phyloP scores from a whole-genome alignment of 2,888 invertebrate species.

The Chelonus formosanus region DNA sequence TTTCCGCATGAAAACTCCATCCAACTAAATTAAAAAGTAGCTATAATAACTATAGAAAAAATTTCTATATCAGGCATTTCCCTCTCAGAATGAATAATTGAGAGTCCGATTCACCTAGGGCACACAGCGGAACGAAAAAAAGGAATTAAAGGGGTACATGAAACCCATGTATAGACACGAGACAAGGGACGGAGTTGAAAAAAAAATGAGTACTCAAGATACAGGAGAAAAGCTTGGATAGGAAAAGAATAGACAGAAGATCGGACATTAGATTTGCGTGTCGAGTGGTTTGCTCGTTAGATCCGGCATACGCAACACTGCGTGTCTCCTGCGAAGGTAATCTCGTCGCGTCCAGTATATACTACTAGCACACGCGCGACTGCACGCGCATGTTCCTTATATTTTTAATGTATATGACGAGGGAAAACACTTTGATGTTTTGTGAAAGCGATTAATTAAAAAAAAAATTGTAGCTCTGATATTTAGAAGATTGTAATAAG shows the following conservation, averaged over 20 bases:
- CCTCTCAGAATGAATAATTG: neutral
- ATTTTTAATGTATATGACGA: slow-evolving; percentile 8
- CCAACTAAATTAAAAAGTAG: too few relatives aligned
- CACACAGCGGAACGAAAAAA: slow-evolving; percentile 4
- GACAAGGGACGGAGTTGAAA: slow-evolving; percentile 23
- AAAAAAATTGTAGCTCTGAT: slow-evolving; percentile 13
- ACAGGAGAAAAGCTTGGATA: slow-evolving; percentile 23
- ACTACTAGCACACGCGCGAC: slow-evolving; percentile 29
- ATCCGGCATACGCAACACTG: slow-evolving; percentile 60
- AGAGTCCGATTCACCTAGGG: neutral
- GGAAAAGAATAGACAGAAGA: slow-evolving; percentile 32
- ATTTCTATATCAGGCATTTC: too few relatives aligned
- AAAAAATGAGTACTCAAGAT: slow-evolving; percentile 14
- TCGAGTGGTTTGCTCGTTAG: slow-evolving; percentile 55
- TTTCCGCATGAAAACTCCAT: too few relatives aligned
- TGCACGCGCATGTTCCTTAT: slow-evolving; percentile 24
- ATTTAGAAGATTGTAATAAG: neutral
- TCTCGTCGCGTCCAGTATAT: slow-evolving; percentile 25
- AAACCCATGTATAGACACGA: slow-evolving; percentile 13
- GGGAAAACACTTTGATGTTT: slow-evolving; percentile 12
- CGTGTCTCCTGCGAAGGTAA: slow-evolving; percentile 57
- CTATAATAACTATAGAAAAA: too few relatives aligned
- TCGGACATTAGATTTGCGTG: slow-evolving; percentile 52
- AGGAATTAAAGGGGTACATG: slow-evolving; percentile 12
- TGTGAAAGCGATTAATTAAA: slow-evolving; percentile 31